phyloP scores from a whole-genome alignment of 2,113 vertebrate species.

The human (Homo sapiens) region DNA sequence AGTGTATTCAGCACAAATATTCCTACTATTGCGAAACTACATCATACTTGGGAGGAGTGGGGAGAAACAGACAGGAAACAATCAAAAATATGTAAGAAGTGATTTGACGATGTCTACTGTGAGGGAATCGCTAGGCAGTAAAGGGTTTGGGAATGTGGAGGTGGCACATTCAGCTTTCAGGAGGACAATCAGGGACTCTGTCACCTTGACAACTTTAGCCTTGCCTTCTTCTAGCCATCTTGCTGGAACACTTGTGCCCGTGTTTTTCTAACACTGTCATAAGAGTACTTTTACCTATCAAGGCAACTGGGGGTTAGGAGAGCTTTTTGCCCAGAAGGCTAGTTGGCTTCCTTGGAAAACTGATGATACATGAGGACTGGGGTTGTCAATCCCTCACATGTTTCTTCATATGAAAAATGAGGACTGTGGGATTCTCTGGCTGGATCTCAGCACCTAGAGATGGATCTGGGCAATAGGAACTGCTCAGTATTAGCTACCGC shows the following conservation, averaged over 20 bases:
- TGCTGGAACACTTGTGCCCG: background rate
- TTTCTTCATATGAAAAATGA: background rate
- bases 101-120: background rate
- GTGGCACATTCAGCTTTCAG: background rate
- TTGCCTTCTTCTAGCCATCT: background rate
- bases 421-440: background rate
- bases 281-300: background rate
- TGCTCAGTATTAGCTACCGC: background rate
- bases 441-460: background rate
- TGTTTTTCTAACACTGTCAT: background rate
- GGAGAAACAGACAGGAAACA: background rate
- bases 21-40: background rate
- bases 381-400: background rate
- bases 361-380: background rate
- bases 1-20: background rate
- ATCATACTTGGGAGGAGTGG: background rate
- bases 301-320: background rate
- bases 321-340: background rate
- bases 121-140: background rate
- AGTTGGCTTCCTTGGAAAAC: background rate
- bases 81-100: background rate
- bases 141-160: background rate
- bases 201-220: background rate
- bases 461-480: background rate
- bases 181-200: background rate